Percentiles rank a stretch among this genome's conserved stretches.
Conservation (phyloP, 2,888 invertebrate genomes). For the Microplitis deprimator region DNA sequence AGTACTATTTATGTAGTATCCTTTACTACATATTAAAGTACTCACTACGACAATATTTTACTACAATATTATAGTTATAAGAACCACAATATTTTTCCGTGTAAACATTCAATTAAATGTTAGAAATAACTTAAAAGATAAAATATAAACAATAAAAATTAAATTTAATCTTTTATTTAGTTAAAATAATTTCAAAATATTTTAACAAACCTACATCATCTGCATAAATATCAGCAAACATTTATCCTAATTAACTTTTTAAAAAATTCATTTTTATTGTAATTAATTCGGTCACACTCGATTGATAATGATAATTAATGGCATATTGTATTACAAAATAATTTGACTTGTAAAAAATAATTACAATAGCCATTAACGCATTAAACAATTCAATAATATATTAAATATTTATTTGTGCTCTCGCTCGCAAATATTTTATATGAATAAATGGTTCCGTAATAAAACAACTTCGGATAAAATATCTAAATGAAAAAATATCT, state of each 20-base stretch:
- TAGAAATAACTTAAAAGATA: neutral
- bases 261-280: neutral
- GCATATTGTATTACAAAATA: neutral
- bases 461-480: too few relatives aligned
- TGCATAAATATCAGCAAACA: neutral
- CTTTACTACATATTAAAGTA: too few relatives aligned
- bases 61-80: too few relatives aligned
- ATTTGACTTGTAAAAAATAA: slow-evolving; percentile 7
- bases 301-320: neutral
- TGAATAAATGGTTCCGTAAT: too few relatives aligned
- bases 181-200: neutral
- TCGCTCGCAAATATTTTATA: neutral
- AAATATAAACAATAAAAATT: neutral
- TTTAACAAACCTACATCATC: neutral
- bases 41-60: too few relatives aligned
- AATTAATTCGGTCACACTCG: neutral
- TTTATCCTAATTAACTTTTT: neutral
- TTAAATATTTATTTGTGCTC: neutral
- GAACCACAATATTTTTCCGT: too few relatives aligned
- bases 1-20: too few relatives aligned
- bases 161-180: slow-evolving; percentile 24
- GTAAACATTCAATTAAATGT: neutral
- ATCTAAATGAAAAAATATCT: too few relatives aligned
- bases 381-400: neutral
- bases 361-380: neutral